phyloP scores from a whole-genome alignment of 2,113 vertebrate genomes.

The Neolamprologus tretocephalus region DNA sequence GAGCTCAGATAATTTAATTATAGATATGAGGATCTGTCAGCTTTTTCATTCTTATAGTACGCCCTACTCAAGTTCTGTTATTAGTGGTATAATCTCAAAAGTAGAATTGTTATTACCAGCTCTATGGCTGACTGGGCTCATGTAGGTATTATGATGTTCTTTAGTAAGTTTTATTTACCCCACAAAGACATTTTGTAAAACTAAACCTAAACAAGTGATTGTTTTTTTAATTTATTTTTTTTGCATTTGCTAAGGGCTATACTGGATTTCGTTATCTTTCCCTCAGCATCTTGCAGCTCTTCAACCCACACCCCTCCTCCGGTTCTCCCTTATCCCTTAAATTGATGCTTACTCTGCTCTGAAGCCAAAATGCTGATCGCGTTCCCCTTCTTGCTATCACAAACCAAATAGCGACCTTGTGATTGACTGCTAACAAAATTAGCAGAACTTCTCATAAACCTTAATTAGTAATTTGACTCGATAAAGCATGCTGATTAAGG shows the following conservation, averaged over 20 bases:
- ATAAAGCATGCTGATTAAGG: slow-evolving; percentile 70
- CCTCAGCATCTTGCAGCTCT: slow-evolving; percentile 43
- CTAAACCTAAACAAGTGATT: neutral
- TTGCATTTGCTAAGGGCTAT: neutral
- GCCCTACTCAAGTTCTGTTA: neutral
- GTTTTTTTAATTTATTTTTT: neutral
- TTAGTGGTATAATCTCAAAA: slow-evolving; percentile 1
- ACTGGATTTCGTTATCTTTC: slow-evolving; percentile 15
- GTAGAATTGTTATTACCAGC: slow-evolving; percentile 9
- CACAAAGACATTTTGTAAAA: neutral
- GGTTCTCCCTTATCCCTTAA: slow-evolving; percentile 20
- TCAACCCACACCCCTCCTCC: slow-evolving; percentile 4
- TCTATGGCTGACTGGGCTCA: slow-evolving; percentile 3
- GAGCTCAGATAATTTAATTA: slow-evolving; percentile 79
- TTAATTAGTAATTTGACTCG: slow-evolving; percentile 84
- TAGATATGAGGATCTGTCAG: slow-evolving; percentile 53
- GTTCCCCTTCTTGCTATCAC: slow-evolving; percentile 29
- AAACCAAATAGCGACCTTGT: slow-evolving; percentile 57
- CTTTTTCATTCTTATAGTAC: slow-evolving; percentile 18
- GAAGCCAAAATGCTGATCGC: slow-evolving; percentile 3
- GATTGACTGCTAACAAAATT: slow-evolving; percentile 75
- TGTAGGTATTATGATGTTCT: neutral
- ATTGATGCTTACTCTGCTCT: slow-evolving; percentile 61
- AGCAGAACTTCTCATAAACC: slow-evolving; percentile 77
- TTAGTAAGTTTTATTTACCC: neutral